Evolutionary conservation across 2,113 vertebrate genomes (phyloP).

Genomic region (Crotalus tigris): DNA sequence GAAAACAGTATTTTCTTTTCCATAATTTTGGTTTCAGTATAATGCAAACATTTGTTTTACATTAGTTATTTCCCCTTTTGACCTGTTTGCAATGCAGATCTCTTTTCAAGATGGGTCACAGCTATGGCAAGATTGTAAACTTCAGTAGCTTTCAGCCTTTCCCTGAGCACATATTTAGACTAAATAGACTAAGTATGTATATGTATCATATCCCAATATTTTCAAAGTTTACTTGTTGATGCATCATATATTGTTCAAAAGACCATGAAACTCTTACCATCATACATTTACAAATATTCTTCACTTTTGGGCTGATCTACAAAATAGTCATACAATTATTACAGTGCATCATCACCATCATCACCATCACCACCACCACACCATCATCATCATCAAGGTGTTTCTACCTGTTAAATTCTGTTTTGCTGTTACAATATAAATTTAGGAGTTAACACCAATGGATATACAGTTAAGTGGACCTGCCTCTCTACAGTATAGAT

Average conservation of each 20-base stretch:
- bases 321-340: not conserved
- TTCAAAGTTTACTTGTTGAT: not conserved
- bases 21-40: constrained; percentile 11
- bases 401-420: not conserved
- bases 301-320: not conserved
- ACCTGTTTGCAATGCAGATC: constrained; percentile 42
- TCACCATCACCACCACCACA: fast-evolving
- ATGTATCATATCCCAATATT: not conserved
- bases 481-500: not conserved
- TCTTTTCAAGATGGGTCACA: constrained; percentile 41
- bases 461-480: not conserved
- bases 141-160: constrained; percentile 22
- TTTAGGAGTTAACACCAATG: not conserved
- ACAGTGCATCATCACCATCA: not conserved
- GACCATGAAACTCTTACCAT: not conserved
- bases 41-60: constrained; percentile 32
- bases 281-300: not conserved
- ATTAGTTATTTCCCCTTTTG: constrained; percentile 42
- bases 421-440: not conserved
- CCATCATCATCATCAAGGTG: no score
- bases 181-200: not conserved
- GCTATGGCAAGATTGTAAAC: constrained; percentile 28
- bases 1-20: not conserved
- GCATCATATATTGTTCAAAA: not conserved
- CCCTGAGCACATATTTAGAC: not conserved